These are phyloP conservation scores for Collichthys lucidus DNA, from an alignment of 2,113 vertebrate species.

Conservation along the genomic window DNA sequence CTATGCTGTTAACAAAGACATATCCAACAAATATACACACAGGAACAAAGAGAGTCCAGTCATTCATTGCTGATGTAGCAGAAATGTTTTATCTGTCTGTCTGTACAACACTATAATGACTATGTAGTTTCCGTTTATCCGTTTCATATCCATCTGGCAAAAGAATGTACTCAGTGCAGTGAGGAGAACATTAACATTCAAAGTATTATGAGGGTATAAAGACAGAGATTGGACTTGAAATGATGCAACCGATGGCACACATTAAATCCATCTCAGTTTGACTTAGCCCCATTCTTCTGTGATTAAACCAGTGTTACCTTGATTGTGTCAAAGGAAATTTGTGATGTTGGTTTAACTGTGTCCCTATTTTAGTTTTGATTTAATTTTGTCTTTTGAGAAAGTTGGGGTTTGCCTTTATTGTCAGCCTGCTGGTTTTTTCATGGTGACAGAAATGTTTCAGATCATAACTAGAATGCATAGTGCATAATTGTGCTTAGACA, in stretches of 20 bases:
- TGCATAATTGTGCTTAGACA: slow-evolving; percentile 78
- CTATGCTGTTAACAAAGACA: slow-evolving; percentile 36
- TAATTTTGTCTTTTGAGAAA: background rate
- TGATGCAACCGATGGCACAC: slow-evolving; percentile 27
- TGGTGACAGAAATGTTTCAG: slow-evolving; percentile 6
- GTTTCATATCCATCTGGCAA: slow-evolving; percentile 34
- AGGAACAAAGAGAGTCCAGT: slow-evolving; percentile 32
- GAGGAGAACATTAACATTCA: slow-evolving; percentile 27
- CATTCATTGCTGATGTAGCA: slow-evolving; percentile 33
- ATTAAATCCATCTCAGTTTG: slow-evolving; percentile 30
- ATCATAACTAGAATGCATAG: slow-evolving; percentile 63
- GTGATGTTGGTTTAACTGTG: background rate
- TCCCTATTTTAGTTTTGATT: background rate
- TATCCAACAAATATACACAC: slow-evolving; percentile 46
- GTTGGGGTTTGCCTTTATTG: background rate
- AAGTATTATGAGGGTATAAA: slow-evolving; percentile 25
- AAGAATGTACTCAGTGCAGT: slow-evolving; percentile 40
- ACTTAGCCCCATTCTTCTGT: too few relatives aligned
- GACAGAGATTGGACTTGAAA: slow-evolving; percentile 15
- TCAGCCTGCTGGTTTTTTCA: slow-evolving; percentile 52
- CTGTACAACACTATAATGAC: slow-evolving; percentile 45
- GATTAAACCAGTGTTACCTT: too few relatives aligned
- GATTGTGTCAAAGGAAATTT: background rate
- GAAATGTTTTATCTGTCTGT: slow-evolving; percentile 32
- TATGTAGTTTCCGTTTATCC: slow-evolving; percentile 32